Evolutionary conservation across 1,140 invertebrate genomes (phyloP), one percentile per base, ranked within the genome.

Genomic region (Notospermus geniculatus): DNA sequence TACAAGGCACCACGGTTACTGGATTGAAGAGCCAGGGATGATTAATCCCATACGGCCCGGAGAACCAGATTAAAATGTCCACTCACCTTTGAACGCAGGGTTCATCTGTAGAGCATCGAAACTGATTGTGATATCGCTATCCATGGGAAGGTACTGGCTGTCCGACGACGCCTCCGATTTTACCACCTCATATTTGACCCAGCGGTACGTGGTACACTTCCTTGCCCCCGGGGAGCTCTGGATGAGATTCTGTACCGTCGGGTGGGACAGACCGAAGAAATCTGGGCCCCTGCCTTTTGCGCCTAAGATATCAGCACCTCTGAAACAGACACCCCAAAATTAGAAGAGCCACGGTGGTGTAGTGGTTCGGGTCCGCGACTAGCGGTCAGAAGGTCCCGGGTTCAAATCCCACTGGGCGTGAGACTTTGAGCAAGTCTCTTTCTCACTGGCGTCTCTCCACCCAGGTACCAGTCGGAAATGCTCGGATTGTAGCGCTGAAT

Each of bases 241-340:
- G 62, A 91, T 86, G 5, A 91, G 79, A 75, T 90, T 89, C 72
- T 90, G 86, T 28, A 91, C 85, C 5, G 87, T 88, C 1, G 88
- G 88, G 81, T 91, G 88, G 25, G 88, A 87, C 53, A 92, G 80
- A 1, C 90, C 90, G 80, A 92, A 92, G 69, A 92, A 92, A 53
- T 88, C 86, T 52, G 89, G 86, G 0, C 90, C 90, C 65, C 87
- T 85, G 23, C 80, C 80, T 50, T 71, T 71, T n/a, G 68, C 68
- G 27, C 71, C 69, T 2, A 77, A 70, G 0, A 77, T 66, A 52
- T 62, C 59, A 57, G 52, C 29, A 36, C 69, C 62, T 52, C 71
- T 70, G 55, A 60, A 60, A 57, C 27, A 39, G 59, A 56, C 22
- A 1, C n/a, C n/a, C n/a, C n/a, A n/a, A n/a, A n/a, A n/a, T n/a